Evolutionary conservation across 2,888 invertebrate genomes (phyloP).

Genomic region (Sturmia bella): DNA sequence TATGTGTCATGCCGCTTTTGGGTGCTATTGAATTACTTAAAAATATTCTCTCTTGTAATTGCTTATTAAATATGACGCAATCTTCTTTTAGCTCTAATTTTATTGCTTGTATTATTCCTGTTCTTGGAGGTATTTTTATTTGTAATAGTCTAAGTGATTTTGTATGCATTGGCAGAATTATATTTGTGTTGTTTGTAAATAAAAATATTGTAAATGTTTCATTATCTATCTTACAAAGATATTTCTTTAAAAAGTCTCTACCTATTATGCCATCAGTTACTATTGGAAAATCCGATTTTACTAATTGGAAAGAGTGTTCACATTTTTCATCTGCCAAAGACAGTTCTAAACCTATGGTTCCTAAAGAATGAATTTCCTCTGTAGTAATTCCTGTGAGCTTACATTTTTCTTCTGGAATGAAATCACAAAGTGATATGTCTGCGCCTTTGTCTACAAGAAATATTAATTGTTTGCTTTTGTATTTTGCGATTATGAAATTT

Average conservation of each 20-base stretch:
- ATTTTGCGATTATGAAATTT: too few species aligned
- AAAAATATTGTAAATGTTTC: background rate
- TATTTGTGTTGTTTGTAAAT: background rate
- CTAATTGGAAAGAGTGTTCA: slow-evolving; percentile 4
- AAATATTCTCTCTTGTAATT: too few species aligned
- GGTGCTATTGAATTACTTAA: too few species aligned
- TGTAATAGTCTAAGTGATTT: background rate
- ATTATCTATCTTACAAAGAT: slow-evolving; percentile 5
- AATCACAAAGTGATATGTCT: too few species aligned
- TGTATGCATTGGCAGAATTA: background rate
- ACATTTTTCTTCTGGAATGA: slow-evolving; percentile 8
- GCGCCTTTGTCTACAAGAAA: too few species aligned
- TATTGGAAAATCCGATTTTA: background rate
- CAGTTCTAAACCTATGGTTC: background rate
- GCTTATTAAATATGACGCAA: background rate
- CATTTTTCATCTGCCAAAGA: background rate
- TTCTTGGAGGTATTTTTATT: slow-evolving; percentile 6
- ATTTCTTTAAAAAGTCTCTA: slow-evolving; percentile 7
- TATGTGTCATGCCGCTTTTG: too few species aligned
- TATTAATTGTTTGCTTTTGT: too few species aligned
- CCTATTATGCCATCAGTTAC: too few species aligned
- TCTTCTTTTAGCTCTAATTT: background rate
- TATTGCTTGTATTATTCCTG: background rate
- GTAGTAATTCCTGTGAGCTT: slow-evolving; percentile 8
- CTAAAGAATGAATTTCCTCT: slow-evolving; percentile 1